Evolutionary conservation across 2,113 vertebrate species (phyloP).

Genomic region (Hemiscyllium ocellatum): DNA sequence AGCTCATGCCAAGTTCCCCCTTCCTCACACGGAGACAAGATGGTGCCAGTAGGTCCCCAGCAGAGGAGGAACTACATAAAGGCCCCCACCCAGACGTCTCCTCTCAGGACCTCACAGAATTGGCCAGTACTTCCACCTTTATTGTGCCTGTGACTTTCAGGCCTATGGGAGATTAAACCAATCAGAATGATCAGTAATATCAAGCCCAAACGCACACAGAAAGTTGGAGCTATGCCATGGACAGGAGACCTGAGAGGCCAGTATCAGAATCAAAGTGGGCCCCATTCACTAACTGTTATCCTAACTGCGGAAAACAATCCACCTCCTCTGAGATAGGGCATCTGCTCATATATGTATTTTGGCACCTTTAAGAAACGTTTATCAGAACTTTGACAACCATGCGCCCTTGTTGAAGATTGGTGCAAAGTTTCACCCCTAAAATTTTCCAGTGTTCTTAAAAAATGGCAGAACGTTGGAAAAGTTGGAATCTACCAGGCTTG

Average conservation of each 20-base stretch:
- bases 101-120: no score
- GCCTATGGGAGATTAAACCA: no score
- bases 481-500: neutral
- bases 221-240: neutral
- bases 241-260: neutral
- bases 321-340: neutral
- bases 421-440: neutral
- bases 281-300: neutral
- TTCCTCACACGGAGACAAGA: no score
- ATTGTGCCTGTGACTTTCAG: no score
- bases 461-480: neutral
- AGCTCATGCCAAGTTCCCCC: no score
- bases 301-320: neutral
- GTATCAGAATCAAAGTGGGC: neutral
- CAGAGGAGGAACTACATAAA: no score
- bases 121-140: no score
- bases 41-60: no score
- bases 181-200: neutral
- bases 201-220: neutral
- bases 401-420: neutral
- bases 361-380: neutral
- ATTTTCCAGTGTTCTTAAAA: neutral
- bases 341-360: neutral
- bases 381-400: neutral
- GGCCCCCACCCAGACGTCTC: no score